Base-by-base conservation (phyloP, 2,888 invertebrate genomes). In the Laothoe populi region DNA sequence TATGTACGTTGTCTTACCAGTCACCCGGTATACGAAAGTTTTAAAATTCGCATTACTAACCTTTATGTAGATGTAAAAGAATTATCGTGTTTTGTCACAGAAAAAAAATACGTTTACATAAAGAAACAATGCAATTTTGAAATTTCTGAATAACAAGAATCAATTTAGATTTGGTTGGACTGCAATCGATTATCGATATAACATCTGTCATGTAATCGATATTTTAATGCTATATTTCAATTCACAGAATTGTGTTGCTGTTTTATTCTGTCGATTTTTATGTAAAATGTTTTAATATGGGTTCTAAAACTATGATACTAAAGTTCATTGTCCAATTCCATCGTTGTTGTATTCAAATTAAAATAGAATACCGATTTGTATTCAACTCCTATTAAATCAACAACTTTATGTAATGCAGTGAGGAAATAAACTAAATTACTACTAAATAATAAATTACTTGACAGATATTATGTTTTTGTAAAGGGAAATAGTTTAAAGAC, bases 401-500 rank as follows among this genome's bases (percentile, higher is more conserved):
- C 7, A 31, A 31, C 8, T 31, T 31, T 8, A 31, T 31, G 5
- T 1, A 8, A 31, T 8, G n/a, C n/a, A n/a, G n/a, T n/a, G n/a
- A n/a, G n/a, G n/a, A n/a, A n/a, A n/a, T n/a, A 8, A 1, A 26
- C 31, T 8, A 31, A 4, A 31, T 8, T 31, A 8, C 7, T 5
- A 2, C 23, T 23, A 46, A 46, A 16, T 10, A 24, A 24, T 46
- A 11, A 38, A 38, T 38, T 46, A 11, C 19, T 53, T 53, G 19
- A 53, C 53, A 35, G 35, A 19, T 35, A 19, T 53, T 31, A 49
- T 21, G 19, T 60, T 42, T 13, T 57, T 69, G 69, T 71, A 72
- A 72, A 71, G 66, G 70, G 71, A 70, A 66, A 71, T 71, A 75
- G 78, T 75, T 64, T 63, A 69, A 81, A 81, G 81, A 79, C 81